Evolutionary conservation across 2,797 vertebrate genomes (phyloP), one percentile per base, ranked within the genome.

Genomic region (Geotria australis): DNA sequence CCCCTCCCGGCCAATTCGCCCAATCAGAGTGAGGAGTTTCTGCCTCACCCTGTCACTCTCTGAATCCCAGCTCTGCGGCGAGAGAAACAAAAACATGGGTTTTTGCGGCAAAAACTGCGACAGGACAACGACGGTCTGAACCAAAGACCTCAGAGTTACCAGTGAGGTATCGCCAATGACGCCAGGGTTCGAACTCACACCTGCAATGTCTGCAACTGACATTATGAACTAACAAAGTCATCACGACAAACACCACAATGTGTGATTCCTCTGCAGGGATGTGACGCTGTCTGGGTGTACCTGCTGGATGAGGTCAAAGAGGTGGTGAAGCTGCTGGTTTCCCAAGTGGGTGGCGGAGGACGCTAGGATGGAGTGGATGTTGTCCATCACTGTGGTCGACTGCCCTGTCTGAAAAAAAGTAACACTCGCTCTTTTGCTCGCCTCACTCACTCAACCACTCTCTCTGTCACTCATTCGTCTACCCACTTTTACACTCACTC

Each of bases 361-460:
- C 60, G 91, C 89, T 61, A 98, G 83, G 68, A 98, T 96, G 57
- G 83, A 86, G 61, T 98, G 91, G 63, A 98, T 96, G 66, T 98
- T 98, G 71, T 98, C 91, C 55, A 98, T 98, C 68, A 98, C 91
- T 48, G 91, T 96, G 62, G 91, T 93, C 2, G 91, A 93, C 58
- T 98, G 91, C 66, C 91, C 91, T 0, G 89, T 81, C 89, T 96
- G 67, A 64, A 51, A 11, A 51, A 51, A 51, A 51, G 51, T 11
- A 51, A 51, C 3, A 38, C 5, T 24, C 24, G 24, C 24, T 38
- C 5, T 24, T 38, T 38, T 38, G 38, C 24, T 38, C 24, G 5
- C 24, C 24, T n/a, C 24, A 38, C n/a, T n/a, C 24, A 38, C 24
- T 38, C n/a, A n/a, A 38, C 24, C 24, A 38, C 24, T 38, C 24